A percentile compares a stretch with the other conserved stretches of the same genome.
Conservation (phyloP, 2,888 invertebrate genomes). For the Malthinus seriepunctatus region DNA sequence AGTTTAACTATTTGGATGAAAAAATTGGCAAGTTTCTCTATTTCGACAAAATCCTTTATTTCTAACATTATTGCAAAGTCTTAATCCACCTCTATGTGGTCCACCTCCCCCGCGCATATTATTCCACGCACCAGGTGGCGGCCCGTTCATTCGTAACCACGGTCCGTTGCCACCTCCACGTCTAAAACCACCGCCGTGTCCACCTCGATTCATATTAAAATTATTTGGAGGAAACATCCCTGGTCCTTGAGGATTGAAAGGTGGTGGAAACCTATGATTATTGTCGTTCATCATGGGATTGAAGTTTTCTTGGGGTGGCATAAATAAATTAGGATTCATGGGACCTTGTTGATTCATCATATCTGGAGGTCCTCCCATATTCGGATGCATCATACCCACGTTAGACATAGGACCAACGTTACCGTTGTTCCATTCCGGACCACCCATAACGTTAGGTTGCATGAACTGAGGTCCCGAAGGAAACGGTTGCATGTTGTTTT, state of each 20-base stretch:
- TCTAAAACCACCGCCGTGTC: conserved; percentile 37
- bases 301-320: conserved; percentile 49
- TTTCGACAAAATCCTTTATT: conserved; percentile 80
- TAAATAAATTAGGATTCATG: conserved; percentile 54
- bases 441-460: conserved; percentile 35
- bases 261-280: conserved; percentile 51
- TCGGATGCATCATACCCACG: conserved; percentile 46
- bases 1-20: conserved; percentile 64
- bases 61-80: conserved; percentile 78
- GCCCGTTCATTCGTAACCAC: conserved; percentile 55
- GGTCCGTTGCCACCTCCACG: conserved; percentile 59
- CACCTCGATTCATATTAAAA: conserved; percentile 48
- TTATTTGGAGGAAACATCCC: conserved; percentile 52
- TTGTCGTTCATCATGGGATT: conserved; percentile 50
- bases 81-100: conserved; percentile 52
- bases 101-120: conserved; percentile 40
- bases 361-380: conserved; percentile 51
- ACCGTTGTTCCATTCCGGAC: conserved; percentile 56
- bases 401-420: conserved; percentile 36
- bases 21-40: conserved; percentile 80
- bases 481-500: conserved; percentile 35
- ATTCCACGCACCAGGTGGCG: conserved; percentile 42
- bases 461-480: conserved; percentile 51
- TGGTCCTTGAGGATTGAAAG: conserved; percentile 55
- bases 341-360: conserved; percentile 50